Percentiles rank a stretch among this genome's conserved stretches.
Evolutionary conservation across 1,140 invertebrate species (phyloP).

Genomic region (Bombyx mori): DNA sequence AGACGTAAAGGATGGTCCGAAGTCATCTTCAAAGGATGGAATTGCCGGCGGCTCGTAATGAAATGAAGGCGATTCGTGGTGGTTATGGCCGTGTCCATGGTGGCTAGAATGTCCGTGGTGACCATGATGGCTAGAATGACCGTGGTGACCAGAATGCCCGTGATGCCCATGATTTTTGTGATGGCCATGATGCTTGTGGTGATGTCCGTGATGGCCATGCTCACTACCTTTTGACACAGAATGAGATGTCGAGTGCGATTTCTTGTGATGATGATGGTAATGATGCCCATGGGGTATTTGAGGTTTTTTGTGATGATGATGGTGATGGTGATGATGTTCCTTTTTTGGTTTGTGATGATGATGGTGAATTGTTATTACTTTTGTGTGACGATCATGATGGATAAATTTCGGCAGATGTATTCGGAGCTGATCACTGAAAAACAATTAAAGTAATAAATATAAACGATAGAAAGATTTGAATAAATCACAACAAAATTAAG

Average conservation of each 20-base stretch:
- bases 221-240: slow-evolving; percentile 28
- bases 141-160: slow-evolving; percentile 27
- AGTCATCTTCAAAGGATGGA: slow-evolving; percentile 36
- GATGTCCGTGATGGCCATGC: slow-evolving; percentile 45
- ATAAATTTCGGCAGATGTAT: slow-evolving; percentile 73
- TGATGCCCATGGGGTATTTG: slow-evolving; percentile 39
- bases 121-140: slow-evolving; percentile 33
- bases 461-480: neutral
- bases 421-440: slow-evolving; percentile 71
- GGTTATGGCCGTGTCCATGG: slow-evolving; percentile 18
- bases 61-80: slow-evolving; percentile 32
- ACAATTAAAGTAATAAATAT: slow-evolving; percentile 12
- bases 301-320: slow-evolving; percentile 56
- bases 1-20: slow-evolving; percentile 28
- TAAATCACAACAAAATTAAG: neutral
- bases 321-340: slow-evolving; percentile 63
- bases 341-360: slow-evolving; percentile 64
- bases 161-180: slow-evolving; percentile 25
- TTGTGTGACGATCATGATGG: slow-evolving; percentile 72
- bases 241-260: slow-evolving; percentile 33
- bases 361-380: slow-evolving; percentile 71
- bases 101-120: slow-evolving; percentile 35
- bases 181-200: slow-evolving; percentile 28
- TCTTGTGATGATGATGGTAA: slow-evolving; percentile 47
- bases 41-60: slow-evolving; percentile 28